Conservation (phyloP, 2,113 vertebrate species). For the Scatophagus argus region DNA sequence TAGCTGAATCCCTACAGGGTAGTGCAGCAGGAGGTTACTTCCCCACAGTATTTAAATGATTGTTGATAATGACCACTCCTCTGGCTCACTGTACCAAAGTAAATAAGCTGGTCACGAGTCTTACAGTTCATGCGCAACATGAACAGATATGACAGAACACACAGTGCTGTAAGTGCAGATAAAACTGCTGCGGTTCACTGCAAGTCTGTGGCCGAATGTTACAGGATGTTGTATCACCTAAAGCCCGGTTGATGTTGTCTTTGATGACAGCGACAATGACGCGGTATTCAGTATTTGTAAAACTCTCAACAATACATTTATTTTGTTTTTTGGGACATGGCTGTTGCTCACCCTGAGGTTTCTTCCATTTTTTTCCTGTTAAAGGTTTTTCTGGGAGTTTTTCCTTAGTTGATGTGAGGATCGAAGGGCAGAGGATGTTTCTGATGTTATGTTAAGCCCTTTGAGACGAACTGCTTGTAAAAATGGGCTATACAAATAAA, state of each 20-base stretch:
- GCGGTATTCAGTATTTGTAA: too few relatives aligned
- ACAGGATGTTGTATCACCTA: background rate
- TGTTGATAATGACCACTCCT: slow-evolving; percentile 36
- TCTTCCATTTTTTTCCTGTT: too few relatives aligned
- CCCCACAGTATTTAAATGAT: background rate
- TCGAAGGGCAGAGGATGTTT: too few relatives aligned
- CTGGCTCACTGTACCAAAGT: slow-evolving; percentile 18
- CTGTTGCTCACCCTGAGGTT: too few relatives aligned
- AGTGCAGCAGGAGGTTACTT: background rate
- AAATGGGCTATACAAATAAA: too few relatives aligned
- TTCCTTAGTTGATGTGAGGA: too few relatives aligned
- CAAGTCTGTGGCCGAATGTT: background rate
- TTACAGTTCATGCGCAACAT: background rate
- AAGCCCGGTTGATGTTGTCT: background rate
- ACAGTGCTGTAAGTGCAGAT: background rate
- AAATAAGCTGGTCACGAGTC: slow-evolving; percentile 7
- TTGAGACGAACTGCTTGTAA: too few relatives aligned
- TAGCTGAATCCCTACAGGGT: background rate
- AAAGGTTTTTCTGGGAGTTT: too few relatives aligned
- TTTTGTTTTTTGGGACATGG: too few relatives aligned
- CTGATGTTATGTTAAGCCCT: too few relatives aligned
- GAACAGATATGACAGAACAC: slow-evolving; percentile 5
- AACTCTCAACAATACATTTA: too few relatives aligned
- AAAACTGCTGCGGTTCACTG: background rate
- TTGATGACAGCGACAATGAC: background rate